These are phyloP conservation scores for Mythimna ferrago DNA, from an alignment of 2,888 invertebrate species.

Conservation along the genomic window DNA sequence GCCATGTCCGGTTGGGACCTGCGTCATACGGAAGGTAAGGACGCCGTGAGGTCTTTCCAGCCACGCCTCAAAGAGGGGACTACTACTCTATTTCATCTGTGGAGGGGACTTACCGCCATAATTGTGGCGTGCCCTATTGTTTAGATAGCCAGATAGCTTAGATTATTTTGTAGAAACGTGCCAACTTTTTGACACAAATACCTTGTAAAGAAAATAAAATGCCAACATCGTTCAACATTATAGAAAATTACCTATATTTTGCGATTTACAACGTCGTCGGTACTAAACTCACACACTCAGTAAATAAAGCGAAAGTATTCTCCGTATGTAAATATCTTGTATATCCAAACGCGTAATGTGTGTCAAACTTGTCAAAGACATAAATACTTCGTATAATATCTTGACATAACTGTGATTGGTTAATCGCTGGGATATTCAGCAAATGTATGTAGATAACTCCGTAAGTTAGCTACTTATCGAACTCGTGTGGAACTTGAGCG, in stretches of 20 bases:
- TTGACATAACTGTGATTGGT: constrained; percentile 62
- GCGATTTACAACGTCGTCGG: constrained; percentile 12
- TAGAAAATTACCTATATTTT: constrained; percentile 19
- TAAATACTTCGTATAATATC: constrained; percentile 58
- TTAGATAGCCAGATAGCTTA: neutral
- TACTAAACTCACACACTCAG: constrained; percentile 17
- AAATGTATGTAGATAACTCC: constrained; percentile 69
- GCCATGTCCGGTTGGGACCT: too few relatives aligned
- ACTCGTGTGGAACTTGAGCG: constrained; percentile 67
- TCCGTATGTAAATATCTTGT: constrained; percentile 49
- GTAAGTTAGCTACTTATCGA: constrained; percentile 71
- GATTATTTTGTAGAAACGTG: constrained; percentile 8
- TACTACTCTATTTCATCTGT: too few relatives aligned
- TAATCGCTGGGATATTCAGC: constrained; percentile 66
- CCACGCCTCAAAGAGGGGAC: too few relatives aligned
- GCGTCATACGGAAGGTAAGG: too few relatives aligned
- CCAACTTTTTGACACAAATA: constrained; percentile 1
- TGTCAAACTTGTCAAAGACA: constrained; percentile 60
- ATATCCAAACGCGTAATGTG: constrained; percentile 44
- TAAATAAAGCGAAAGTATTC: constrained; percentile 49
- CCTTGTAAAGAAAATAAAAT: constrained; percentile 2
- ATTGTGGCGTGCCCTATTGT: too few relatives aligned
- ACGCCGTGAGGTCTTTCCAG: too few relatives aligned
- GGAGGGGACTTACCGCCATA: too few relatives aligned
- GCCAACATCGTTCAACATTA: constrained; percentile 1